These are phyloP conservation scores for Drosophila sp. DNA, from an alignment of 1,140 invertebrate species.

Conservation along the genomic window DNA sequence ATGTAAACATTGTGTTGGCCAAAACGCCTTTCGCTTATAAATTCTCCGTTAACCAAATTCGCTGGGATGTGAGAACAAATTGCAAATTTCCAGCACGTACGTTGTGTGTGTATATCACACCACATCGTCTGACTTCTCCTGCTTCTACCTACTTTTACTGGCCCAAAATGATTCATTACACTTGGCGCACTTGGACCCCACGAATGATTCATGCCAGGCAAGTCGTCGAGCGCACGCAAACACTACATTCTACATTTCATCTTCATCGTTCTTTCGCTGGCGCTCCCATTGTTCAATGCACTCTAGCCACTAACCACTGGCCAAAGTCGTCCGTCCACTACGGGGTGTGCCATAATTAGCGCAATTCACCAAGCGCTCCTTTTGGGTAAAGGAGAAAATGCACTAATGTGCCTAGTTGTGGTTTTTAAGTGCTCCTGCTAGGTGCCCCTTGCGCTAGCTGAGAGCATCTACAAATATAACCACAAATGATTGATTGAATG, in stretches of 20 bases:
- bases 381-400: neutral
- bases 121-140: slow-evolving; percentile 18
- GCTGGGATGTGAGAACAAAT: slow-evolving; percentile 44
- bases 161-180: slow-evolving; percentile 62
- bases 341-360: slow-evolving; percentile 35
- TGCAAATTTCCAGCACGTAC: slow-evolving; percentile 67
- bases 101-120: slow-evolving; percentile 2
- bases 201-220: slow-evolving; percentile 61
- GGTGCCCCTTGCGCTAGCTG: neutral
- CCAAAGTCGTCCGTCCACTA: neutral
- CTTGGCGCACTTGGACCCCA: slow-evolving; percentile 45
- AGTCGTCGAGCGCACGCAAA: slow-evolving; percentile 50
- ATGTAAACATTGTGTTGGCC: slow-evolving; percentile 25
- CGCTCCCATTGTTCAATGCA: slow-evolving; percentile 42
- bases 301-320: slow-evolving; percentile 2
- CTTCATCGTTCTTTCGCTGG: slow-evolving; percentile 22
- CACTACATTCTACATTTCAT: slow-evolving; percentile 47
- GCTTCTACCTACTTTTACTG: slow-evolving; percentile 1
- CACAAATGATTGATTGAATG: slow-evolving; percentile 12
- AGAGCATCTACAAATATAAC: neutral
- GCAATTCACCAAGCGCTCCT: slow-evolving; percentile 31
- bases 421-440: neutral
- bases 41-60: slow-evolving; percentile 27
- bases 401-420: neutral
- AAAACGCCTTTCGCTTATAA: slow-evolving; percentile 30